Evolutionary conservation across 2,797 vertebrate genomes (phyloP).

Genomic region (Alca torda): DNA sequence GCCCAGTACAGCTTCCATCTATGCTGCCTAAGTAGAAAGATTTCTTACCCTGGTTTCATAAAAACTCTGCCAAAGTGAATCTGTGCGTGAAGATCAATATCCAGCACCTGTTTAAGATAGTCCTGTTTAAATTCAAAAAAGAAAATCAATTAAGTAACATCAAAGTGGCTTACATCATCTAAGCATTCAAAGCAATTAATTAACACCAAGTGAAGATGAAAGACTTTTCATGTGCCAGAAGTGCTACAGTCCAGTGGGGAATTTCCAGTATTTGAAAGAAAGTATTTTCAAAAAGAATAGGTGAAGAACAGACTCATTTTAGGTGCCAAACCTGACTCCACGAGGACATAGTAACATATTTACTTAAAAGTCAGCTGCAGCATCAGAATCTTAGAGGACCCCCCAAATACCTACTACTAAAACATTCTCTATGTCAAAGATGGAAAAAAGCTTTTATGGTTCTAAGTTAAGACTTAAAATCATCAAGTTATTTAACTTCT

Average conservation of each 20-base stretch:
- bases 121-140: conserved; percentile 81
- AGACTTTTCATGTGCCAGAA: background rate
- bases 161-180: conserved; percentile 30
- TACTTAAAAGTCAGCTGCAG: background rate
- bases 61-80: conserved; percentile 99
- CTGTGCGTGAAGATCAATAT: conserved; percentile 98
- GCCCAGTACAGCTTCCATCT: background rate
- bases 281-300: background rate
- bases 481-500: background rate
- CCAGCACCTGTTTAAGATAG: conserved; percentile 99
- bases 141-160: conserved; percentile 58
- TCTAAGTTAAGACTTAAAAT: background rate
- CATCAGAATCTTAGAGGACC: background rate
- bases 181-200: conserved; percentile 35
- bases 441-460: background rate
- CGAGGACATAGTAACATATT: background rate
- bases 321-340: conserved; percentile 28
- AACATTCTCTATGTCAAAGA: background rate
- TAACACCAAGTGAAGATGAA: conserved; percentile 28
- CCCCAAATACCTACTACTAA: background rate
- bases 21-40: background rate
- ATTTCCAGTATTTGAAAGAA: conserved; percentile 12
- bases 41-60: conserved; percentile 96
- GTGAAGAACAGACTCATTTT: background rate
- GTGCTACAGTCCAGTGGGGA: background rate